Evolutionary conservation across 2,888 invertebrate genomes (phyloP).

Genomic region (Trissolcus japonicus): DNA sequence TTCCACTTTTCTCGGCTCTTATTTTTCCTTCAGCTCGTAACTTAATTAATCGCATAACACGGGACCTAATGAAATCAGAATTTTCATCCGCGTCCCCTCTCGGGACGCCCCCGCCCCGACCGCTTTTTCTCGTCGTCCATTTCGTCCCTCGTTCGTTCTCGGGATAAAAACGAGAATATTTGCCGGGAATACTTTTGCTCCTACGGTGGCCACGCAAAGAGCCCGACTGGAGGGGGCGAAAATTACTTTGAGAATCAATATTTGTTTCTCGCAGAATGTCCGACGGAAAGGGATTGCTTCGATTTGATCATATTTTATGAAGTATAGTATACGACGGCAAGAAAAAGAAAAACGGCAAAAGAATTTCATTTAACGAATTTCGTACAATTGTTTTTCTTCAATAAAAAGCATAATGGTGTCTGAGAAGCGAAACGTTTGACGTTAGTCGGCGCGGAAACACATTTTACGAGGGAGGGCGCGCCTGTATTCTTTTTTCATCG

Average conservation of each 20-base stretch:
- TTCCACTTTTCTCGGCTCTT: constrained; percentile 65
- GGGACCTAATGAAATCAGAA: constrained; percentile 76
- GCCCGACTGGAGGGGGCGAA: constrained; percentile 38
- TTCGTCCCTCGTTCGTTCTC: constrained; percentile 58
- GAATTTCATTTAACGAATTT: constrained; percentile 49
- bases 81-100: constrained; percentile 64
- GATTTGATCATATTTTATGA: constrained; percentile 51
- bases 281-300: constrained; percentile 53
- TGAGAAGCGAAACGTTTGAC: constrained; percentile 20
- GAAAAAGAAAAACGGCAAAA: constrained; percentile 29
- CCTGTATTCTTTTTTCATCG: constrained; percentile 34
- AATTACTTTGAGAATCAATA: constrained; percentile 60
- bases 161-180: constrained; percentile 73
- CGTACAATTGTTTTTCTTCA: constrained; percentile 36
- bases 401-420: constrained; percentile 44
- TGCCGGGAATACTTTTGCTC: constrained; percentile 71
- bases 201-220: constrained; percentile 27
- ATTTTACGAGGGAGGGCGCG: constrained; percentile 24
- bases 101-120: constrained; percentile 22
- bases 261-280: constrained; percentile 57
- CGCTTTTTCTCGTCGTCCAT: constrained; percentile 58
- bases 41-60: constrained; percentile 77
- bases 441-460: constrained; percentile 11
- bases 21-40: constrained; percentile 74
- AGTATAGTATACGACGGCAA: constrained; percentile 42